A percentile compares a stretch with the other conserved stretches of the same genome.
These are phyloP conservation scores for Fragum whitleyi DNA, from an alignment of 2,888 invertebrate species.

Conservation along the genomic window DNA sequence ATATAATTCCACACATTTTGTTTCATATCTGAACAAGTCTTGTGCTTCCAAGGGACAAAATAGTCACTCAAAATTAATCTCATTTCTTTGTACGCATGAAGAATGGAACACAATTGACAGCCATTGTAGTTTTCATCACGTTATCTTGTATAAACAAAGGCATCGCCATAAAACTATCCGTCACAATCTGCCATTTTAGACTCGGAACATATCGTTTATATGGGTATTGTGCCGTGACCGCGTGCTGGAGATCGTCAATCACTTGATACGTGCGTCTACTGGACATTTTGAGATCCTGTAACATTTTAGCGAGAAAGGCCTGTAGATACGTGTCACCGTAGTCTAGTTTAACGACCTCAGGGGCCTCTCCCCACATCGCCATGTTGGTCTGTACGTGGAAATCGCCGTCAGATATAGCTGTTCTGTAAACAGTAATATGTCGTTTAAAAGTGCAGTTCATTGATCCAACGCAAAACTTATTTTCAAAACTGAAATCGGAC, in stretches of 20 bases:
- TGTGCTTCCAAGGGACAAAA: too few species aligned
- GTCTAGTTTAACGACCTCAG: slow-evolving; percentile 58
- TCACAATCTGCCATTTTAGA: slow-evolving; percentile 42
- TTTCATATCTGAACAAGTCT: too few species aligned
- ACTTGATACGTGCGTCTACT: slow-evolving; percentile 63
- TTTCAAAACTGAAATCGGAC: too few species aligned
- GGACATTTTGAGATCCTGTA: slow-evolving; percentile 48
- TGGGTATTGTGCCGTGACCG: slow-evolving; percentile 60
- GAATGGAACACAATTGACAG: slow-evolving; percentile 53
- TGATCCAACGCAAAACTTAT: too few species aligned
- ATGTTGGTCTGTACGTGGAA: slow-evolving; percentile 58
- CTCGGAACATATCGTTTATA: slow-evolving; percentile 67
- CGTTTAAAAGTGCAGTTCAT: too few species aligned
- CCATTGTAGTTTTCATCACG: slow-evolving; percentile 27
- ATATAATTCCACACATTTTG: too few species aligned
- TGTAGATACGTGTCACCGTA: slow-evolving; percentile 71
- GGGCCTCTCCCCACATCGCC: slow-evolving; percentile 64
- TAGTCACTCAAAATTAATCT: not conserved
- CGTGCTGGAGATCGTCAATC: slow-evolving; percentile 66
- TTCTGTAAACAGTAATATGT: slow-evolving; percentile 53
- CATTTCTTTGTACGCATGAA: slow-evolving; percentile 50
- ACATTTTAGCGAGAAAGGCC: slow-evolving; percentile 58
- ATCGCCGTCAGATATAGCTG: slow-evolving; percentile 60
- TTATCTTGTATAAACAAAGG: slow-evolving; percentile 60
- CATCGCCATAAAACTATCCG: slow-evolving; percentile 48